Base-by-base conservation (phyloP, 2,797 vertebrate genomes). In the Lutjanus argentimaculatus region DNA sequence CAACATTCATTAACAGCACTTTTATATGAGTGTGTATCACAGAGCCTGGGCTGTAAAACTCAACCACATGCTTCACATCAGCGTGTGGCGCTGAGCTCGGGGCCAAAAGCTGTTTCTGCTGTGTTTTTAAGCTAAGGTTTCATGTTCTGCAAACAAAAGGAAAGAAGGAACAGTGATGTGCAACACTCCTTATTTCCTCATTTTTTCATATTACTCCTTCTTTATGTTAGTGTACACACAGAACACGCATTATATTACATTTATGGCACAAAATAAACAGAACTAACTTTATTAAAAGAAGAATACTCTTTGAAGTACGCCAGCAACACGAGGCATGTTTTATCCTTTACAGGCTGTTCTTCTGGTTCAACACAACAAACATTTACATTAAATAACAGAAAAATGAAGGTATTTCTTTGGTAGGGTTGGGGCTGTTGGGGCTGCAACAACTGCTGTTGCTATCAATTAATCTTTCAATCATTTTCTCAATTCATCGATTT, bases 11-110 rank as follows among this genome's bases (percentile, higher is more conserved):
- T 86, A 84, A 75, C 61, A 78, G 46, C 10, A 45, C 52, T 77
- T 85, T 85, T 77, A 72, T 78, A 51, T 13, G 16, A 58, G 55
- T 66, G 22, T 75, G 63, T 78, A 81, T 86, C 63, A 72, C 52
- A 79, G 79, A 76, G 61, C 43, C 62, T 2, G 56, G 22, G 49
- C 55, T 65, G 70, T 46, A 81, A 85, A 83, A 59, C 12, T 30
- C 56, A 57, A 30, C 45, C 88, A 85, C 68, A 69, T 89, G 82
- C 83, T 79, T 85, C 59, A 58, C 75, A 83, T 82, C 76, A 76
- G 67, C 11, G 0, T 51, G 53, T 42, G 42, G 67, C 77, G 69
- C 13, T 17, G 15, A 42, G 75, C 67, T 68, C 25, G 45, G 63
- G 62, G 62, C 51, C 56, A 45, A 71, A 80, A 57, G 5, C 21